A percentile compares a stretch with the other conserved stretches of the same genome.
phyloP scores from a whole-genome alignment of 2,888 invertebrate species.

The Merodon equestris region DNA sequence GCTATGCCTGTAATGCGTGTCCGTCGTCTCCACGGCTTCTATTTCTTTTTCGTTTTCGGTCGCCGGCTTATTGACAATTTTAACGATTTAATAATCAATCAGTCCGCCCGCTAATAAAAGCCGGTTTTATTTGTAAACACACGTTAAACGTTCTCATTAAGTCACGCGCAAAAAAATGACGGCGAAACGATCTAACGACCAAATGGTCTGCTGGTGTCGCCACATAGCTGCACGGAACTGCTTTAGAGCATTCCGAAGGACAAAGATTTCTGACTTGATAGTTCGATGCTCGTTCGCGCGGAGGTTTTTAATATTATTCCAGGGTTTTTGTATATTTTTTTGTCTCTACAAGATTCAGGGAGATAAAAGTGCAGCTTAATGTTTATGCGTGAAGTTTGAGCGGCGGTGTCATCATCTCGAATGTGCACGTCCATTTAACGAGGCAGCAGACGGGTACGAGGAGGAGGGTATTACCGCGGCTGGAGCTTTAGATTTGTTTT shows the following conservation, averaged over 20 bases:
- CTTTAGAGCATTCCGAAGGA: conserved; percentile 47
- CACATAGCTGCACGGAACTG: conserved; percentile 50
- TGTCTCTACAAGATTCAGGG: too few species aligned
- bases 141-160: conserved; percentile 62
- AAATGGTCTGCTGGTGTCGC: conserved; percentile 21
- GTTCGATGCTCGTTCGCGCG: neutral
- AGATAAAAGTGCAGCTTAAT: too few species aligned
- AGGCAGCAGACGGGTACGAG: too few species aligned
- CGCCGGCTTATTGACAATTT: neutral
- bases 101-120: conserved; percentile 56
- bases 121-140: conserved; percentile 68
- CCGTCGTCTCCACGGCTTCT: neutral
- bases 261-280: conserved; percentile 48
- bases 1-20: conserved; percentile 1
- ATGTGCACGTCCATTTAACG: too few species aligned
- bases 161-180: conserved; percentile 39
- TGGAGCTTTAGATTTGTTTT: too few species aligned
- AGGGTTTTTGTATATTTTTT: too few species aligned
- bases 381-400: too few species aligned
- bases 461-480: too few species aligned
- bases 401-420: too few species aligned
- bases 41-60: neutral
- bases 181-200: conserved; percentile 6
- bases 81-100: conserved; percentile 56
- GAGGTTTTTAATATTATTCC: neutral